These are phyloP conservation scores for Oscheius sp. DNA, from an alignment of 2,888 invertebrate genomes.

Conservation along the genomic window DNA sequence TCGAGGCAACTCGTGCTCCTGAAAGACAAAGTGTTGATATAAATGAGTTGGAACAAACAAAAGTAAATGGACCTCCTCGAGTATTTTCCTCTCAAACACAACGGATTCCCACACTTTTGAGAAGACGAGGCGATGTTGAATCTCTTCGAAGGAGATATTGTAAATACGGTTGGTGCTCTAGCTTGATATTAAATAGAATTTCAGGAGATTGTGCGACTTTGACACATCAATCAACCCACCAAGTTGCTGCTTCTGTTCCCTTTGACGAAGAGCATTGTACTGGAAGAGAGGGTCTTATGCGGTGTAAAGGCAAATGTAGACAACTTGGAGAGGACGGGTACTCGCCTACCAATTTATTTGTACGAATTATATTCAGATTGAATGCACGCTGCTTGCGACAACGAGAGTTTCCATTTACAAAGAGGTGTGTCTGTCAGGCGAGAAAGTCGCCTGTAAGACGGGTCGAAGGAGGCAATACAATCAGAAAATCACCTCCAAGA, in stretches of 20 bases:
- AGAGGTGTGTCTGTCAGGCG: slow-evolving; percentile 52
- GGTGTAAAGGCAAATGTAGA: slow-evolving; percentile 41
- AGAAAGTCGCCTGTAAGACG: slow-evolving; percentile 36
- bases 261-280: slow-evolving; percentile 34
- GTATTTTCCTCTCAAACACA: slow-evolving; percentile 12
- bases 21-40: slow-evolving; percentile 2
- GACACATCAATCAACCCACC: slow-evolving; percentile 23
- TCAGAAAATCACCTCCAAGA: background rate
- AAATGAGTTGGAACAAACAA: background rate
- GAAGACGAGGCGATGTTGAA: slow-evolving; percentile 7
- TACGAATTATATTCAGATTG: slow-evolving; percentile 29
- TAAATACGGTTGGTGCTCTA: background rate
- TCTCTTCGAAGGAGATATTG: slow-evolving; percentile 14
- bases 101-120: background rate
- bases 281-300: slow-evolving; percentile 39
- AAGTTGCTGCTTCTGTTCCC: slow-evolving; percentile 12
- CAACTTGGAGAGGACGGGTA: slow-evolving; percentile 36
- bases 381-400: slow-evolving; percentile 49
- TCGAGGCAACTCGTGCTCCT: background rate
- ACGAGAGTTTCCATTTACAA: slow-evolving; percentile 45
- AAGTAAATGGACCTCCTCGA: background rate
- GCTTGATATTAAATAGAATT: no score
- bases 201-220: slow-evolving; percentile 35
- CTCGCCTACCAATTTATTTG: background rate
- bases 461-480: background rate